Evolutionary conservation across 2,888 invertebrate species (phyloP).

Genomic region (Drosophila helvetica): DNA sequence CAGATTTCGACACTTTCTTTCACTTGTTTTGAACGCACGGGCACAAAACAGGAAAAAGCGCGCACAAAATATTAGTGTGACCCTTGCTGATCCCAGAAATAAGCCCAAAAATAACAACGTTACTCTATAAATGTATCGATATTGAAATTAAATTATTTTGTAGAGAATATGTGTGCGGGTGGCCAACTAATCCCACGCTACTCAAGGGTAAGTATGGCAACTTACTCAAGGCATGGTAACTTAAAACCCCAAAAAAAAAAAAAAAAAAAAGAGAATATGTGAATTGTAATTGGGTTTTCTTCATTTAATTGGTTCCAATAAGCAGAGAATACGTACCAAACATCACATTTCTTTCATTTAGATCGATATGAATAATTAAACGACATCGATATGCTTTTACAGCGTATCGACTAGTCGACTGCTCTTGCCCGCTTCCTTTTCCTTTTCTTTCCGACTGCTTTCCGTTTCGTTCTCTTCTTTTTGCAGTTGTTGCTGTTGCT

Average conservation of each 20-base stretch:
- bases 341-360: background rate
- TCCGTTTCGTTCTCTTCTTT: conserved; percentile 59
- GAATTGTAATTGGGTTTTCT: too few species aligned
- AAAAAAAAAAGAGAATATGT: too few species aligned
- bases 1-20: background rate
- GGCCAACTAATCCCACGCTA: too few species aligned
- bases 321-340: background rate
- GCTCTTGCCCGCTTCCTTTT: conserved; percentile 27
- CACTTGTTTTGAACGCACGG: background rate
- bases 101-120: background rate
- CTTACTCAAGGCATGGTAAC: too few species aligned
- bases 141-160: background rate
- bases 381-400: background rate
- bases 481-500: conserved; percentile 10
- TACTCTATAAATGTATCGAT: background rate
- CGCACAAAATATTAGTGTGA: background rate
- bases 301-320: background rate
- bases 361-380: background rate
- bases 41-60: background rate
- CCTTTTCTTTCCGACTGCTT: conserved; percentile 53
- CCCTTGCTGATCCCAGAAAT: background rate
- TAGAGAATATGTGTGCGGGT: too few species aligned
- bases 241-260: too few species aligned
- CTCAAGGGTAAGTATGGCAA: too few species aligned
- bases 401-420: conserved; percentile 14